Percentiles rank a stretch among this genome's conserved stretches.
Evolutionary conservation across 2,888 invertebrate species (phyloP).

Genomic region (Lampropteryx suffumata): DNA sequence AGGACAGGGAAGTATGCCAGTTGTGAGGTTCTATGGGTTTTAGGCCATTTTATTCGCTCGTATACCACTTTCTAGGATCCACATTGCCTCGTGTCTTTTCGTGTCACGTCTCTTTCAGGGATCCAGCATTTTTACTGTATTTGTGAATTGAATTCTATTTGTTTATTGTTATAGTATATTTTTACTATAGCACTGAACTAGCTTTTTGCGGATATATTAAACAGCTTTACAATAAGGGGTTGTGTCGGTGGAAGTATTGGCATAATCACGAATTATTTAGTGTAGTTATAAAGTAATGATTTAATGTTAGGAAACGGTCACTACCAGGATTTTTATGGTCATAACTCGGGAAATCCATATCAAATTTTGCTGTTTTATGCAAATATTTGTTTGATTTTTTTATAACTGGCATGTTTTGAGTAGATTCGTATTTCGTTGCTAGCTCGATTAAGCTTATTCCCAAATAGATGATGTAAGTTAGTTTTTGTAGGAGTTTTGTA

Average conservation of each 20-base stretch:
- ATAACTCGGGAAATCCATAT: conserved; percentile 30
- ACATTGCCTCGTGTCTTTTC: conserved; percentile 34
- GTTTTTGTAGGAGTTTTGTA: conserved; percentile 24
- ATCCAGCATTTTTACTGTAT: conserved; percentile 40
- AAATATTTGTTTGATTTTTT: conserved; percentile 44
- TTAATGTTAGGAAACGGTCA: conserved; percentile 48
- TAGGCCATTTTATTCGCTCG: conserved; percentile 41
- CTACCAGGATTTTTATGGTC: conserved; percentile 73
- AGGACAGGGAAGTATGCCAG: conserved; percentile 76
- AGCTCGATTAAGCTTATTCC: conserved; percentile 34
- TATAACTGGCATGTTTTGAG: conserved; percentile 42
- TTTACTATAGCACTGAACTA: conserved; percentile 20
- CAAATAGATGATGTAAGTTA: conserved; percentile 14
- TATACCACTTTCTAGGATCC: conserved; percentile 50
- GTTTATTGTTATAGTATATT: conserved; percentile 25
- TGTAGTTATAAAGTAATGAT: conserved; percentile 38
- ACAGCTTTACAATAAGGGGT: conserved; percentile 14
- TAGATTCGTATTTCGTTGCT: conserved; percentile 37
- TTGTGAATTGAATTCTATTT: conserved; percentile 12
- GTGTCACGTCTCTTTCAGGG: conserved; percentile 48
- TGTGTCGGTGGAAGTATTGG: conserved; percentile 20
- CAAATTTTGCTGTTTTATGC: conserved; percentile 68
- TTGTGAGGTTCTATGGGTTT: conserved; percentile 42
- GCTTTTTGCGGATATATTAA: conserved; percentile 19
- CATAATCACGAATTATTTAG: conserved; percentile 21